A percentile compares a stretch with the other conserved stretches of the same genome.
Evolutionary conservation across 2,888 invertebrate genomes (phyloP).

Genomic region (Hipparchia sbordonii): DNA sequence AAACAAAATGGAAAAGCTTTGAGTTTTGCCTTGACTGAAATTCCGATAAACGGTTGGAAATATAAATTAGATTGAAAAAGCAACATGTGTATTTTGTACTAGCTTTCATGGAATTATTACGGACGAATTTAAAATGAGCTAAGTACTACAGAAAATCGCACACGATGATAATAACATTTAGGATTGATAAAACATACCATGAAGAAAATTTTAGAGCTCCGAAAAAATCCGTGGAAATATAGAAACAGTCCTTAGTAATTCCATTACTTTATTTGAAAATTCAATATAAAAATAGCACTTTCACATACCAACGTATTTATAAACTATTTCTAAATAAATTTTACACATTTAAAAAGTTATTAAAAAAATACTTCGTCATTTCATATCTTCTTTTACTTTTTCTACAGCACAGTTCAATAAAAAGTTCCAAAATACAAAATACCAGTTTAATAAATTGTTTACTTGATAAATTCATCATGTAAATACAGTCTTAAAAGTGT

Average conservation of each 20-base stretch:
- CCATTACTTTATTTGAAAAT: conserved; percentile 58
- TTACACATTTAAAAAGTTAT: too few species aligned
- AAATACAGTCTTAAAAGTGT: too few species aligned
- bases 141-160: conserved; percentile 18
- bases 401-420: too few species aligned
- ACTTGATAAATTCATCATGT: too few species aligned
- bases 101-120: conserved; percentile 66
- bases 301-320: neutral
- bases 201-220: conserved; percentile 28
- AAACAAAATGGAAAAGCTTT: too few species aligned
- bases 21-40: neutral
- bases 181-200: conserved; percentile 32
- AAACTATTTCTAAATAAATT: neutral
- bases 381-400: too few species aligned
- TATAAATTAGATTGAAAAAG: neutral
- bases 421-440: too few species aligned
- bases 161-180: conserved; percentile 5
- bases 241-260: conserved; percentile 65
- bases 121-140: conserved; percentile 31
- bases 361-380: too few species aligned
- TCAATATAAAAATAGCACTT: neutral
- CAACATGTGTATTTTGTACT: neutral
- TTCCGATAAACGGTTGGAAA: neutral
- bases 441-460: too few species aligned
- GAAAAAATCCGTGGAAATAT: conserved; percentile 42